A percentile compares a stretch with the other conserved stretches of the same genome.
Conservation (phyloP, 2,888 invertebrate genomes). For the Ophion ellenae region DNA sequence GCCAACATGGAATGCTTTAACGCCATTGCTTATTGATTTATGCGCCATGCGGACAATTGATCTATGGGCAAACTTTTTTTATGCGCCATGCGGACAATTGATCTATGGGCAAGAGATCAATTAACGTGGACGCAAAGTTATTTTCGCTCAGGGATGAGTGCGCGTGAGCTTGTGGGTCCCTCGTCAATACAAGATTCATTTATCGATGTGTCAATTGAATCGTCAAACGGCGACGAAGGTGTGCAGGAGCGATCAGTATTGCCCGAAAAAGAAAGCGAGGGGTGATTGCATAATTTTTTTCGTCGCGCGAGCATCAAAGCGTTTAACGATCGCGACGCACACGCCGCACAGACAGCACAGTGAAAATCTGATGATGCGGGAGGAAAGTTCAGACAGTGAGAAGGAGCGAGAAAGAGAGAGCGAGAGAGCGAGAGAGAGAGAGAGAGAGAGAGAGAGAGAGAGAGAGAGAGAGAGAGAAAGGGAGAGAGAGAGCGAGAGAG, state of each 20-base stretch:
- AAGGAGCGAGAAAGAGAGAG: too few species aligned
- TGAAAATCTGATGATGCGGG: slow-evolving; percentile 22
- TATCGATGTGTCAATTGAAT: slow-evolving; percentile 18
- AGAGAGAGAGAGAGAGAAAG: too few species aligned
- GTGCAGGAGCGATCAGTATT: slow-evolving; percentile 16
- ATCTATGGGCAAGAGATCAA: background rate
- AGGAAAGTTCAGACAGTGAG: too few species aligned
- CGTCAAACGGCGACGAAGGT: slow-evolving; percentile 25
- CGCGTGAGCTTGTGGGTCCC: too few species aligned
- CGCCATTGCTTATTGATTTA: too few species aligned
- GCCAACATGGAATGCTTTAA: too few species aligned
- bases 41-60: too few species aligned
- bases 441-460: too few species aligned
- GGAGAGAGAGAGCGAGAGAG: too few species aligned
- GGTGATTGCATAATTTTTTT: slow-evolving; percentile 66
- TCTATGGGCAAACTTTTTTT: too few species aligned
- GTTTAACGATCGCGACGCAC: slow-evolving; percentile 68
- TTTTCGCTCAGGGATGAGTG: background rate
- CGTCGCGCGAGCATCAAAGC: slow-evolving; percentile 32
- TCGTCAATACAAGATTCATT: background rate
- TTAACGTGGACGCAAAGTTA: background rate
- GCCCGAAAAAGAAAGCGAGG: slow-evolving; percentile 70
- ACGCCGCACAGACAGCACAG: slow-evolving; percentile 19
- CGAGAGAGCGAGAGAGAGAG: too few species aligned
- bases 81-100: too few species aligned